Percentiles rank a stretch among this genome's conserved stretches.
phyloP scores from a whole-genome alignment of 2,888 invertebrate species.

The Campoplex capitator region DNA sequence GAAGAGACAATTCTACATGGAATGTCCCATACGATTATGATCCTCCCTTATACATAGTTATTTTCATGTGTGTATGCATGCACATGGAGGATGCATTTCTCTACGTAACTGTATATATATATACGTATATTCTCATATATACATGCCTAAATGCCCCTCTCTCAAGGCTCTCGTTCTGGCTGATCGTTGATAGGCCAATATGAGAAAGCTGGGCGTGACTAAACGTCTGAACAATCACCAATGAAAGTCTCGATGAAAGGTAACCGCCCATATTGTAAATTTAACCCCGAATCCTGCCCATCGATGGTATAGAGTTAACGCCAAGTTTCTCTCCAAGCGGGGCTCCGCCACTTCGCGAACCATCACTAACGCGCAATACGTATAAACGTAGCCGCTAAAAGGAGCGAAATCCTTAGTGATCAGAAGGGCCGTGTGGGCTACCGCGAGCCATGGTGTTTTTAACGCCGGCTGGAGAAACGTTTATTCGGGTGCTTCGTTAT shows the following conservation, averaged over 20 bases:
- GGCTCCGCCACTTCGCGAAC: conserved; percentile 43
- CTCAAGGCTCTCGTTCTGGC: neutral
- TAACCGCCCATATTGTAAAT: conserved; percentile 47
- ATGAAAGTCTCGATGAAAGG: conserved; percentile 6
- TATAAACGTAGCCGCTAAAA: conserved; percentile 35
- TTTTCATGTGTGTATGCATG: neutral
- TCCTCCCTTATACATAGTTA: neutral
- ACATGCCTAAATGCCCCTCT: conserved; percentile 11
- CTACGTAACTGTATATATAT: neutral
- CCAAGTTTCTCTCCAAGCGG: conserved; percentile 20
- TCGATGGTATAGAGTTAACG: conserved; percentile 10
- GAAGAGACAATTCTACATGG: neutral
- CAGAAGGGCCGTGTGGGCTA: conserved; percentile 18
- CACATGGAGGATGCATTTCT: neutral
- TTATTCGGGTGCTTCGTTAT: neutral
- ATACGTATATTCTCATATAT: neutral
- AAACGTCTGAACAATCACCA: conserved; percentile 23
- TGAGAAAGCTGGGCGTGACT: conserved; percentile 39
- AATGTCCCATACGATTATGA: conserved; percentile 3
- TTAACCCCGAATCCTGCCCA: conserved; percentile 32
- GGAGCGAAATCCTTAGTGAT: conserved; percentile 38
- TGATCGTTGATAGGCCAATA: conserved; percentile 33
- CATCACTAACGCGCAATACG: conserved; percentile 29
- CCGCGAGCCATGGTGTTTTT: conserved; percentile 39
- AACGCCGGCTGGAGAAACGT: conserved; percentile 19